phyloP scores from a whole-genome alignment of 1,140 invertebrate genomes.

The Drosophila nigrodunni region DNA sequence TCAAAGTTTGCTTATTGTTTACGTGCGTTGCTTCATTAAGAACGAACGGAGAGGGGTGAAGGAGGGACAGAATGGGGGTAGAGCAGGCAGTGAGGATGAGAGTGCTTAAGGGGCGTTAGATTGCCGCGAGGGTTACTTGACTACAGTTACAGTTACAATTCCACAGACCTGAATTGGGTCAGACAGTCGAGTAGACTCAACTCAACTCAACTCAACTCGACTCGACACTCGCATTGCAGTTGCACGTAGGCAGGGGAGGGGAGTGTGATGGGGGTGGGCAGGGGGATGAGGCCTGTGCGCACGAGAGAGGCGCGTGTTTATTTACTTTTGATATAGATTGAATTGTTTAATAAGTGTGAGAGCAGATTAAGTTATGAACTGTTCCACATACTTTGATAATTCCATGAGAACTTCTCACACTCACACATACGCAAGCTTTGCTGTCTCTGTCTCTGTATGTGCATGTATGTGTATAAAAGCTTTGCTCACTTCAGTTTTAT shows the following conservation, averaged over 20 bases:
- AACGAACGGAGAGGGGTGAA: slow-evolving; percentile 43
- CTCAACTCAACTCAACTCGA: not conserved
- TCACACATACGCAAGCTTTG: slow-evolving; percentile 3
- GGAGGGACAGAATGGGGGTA: not conserved
- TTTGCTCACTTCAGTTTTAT: not conserved
- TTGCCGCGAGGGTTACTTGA: slow-evolving; percentile 68
- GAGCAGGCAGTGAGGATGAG: not conserved
- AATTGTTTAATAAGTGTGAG: slow-evolving; percentile 60
- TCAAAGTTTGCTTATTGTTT: slow-evolving; percentile 83
- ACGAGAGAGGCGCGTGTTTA: slow-evolving; percentile 69
- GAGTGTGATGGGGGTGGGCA: not conserved
- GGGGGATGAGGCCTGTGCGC: slow-evolving; percentile 43
- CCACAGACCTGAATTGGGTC: slow-evolving; percentile 69
- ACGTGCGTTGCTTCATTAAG: slow-evolving; percentile 82
- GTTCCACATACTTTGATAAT: slow-evolving; percentile 32
- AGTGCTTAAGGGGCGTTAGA: slow-evolving; percentile 26
- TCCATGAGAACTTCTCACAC: slow-evolving; percentile 32
- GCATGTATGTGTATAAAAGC: not conserved
- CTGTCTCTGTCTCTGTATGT: not conserved
- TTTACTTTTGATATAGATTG: slow-evolving; percentile 81
- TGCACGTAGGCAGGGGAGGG: slow-evolving; percentile 1
- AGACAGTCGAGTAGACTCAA: slow-evolving; percentile 49
- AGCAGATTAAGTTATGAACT: slow-evolving; percentile 59
- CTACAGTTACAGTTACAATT: slow-evolving; percentile 52
- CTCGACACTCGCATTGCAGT: slow-evolving; percentile 49